phyloP scores from a whole-genome alignment of 2,888 invertebrate genomes.

The Dasypogon diadema region DNA sequence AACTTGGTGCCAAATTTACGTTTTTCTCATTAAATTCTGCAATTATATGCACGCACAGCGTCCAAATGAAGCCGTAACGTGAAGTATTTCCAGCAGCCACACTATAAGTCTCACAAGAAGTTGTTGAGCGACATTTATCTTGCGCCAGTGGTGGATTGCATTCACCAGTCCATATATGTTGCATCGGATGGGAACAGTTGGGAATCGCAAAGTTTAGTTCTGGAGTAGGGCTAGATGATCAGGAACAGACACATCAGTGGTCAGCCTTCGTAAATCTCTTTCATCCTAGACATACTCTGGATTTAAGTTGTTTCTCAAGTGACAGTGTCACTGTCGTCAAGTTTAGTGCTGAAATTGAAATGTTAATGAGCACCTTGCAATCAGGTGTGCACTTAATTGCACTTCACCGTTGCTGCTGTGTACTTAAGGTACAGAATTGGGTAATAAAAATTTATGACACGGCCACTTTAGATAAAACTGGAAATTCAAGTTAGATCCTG shows the following conservation, averaged over 20 bases:
- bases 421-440: conserved; percentile 19
- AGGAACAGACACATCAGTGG: no score
- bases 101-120: not conserved
- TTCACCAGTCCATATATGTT: no score
- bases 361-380: not conserved
- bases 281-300: not conserved
- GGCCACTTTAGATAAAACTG: conserved; percentile 10
- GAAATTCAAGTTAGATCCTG: not conserved
- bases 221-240: no score
- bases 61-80: not conserved
- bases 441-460: conserved; percentile 32
- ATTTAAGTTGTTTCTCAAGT: not conserved
- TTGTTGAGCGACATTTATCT: not conserved
- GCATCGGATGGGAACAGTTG: no score
- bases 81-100: not conserved
- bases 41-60: conserved; percentile 29
- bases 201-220: no score
- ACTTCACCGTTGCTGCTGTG: not conserved
- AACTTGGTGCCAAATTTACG: conserved; percentile 8
- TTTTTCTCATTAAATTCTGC: conserved; percentile 25
- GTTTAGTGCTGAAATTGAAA: not conserved
- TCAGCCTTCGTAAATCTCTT: not conserved
- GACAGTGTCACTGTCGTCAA: conserved; percentile 9
- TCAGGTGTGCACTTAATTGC: not conserved
- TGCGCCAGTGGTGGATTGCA: not conserved